A percentile compares a stretch with the other conserved stretches of the same genome.
These are phyloP conservation scores for Fregata magnificens DNA, from an alignment of 2,113 vertebrate genomes.

Conservation along the genomic window DNA sequence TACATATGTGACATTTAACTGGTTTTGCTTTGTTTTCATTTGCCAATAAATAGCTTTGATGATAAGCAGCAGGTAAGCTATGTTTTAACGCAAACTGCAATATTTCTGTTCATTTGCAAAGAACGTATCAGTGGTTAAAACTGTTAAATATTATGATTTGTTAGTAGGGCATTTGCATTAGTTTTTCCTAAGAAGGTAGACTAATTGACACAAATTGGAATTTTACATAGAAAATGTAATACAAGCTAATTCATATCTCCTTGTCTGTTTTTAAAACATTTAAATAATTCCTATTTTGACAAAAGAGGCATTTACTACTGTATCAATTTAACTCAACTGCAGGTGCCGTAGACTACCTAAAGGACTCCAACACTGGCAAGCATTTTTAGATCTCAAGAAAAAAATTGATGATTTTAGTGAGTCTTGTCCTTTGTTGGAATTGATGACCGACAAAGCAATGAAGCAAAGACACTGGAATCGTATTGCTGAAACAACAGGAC, in stretches of 20 bases:
- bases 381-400: constrained; percentile 78
- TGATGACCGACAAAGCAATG: constrained; percentile 81
- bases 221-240: background rate
- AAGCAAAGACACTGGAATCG: constrained; percentile 78
- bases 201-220: background rate
- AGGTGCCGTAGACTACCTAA: constrained; percentile 79
- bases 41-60: background rate
- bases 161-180: background rate
- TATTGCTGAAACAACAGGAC: constrained; percentile 75
- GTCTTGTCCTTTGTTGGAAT: constrained; percentile 75
- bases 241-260: background rate
- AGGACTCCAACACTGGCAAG: constrained; percentile 79
- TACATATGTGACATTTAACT: background rate
- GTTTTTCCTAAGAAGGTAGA: background rate
- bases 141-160: background rate
- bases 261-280: background rate
- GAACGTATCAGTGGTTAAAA: background rate
- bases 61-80: background rate
- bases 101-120: background rate
- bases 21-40: background rate
- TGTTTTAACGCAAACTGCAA: background rate
- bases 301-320: background rate
- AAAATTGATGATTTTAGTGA: constrained; percentile 81
- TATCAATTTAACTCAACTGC: background rate
- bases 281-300: background rate